Evolutionary conservation across 2,888 invertebrate species (phyloP).

Genomic region (Aricia artaxerxes): DNA sequence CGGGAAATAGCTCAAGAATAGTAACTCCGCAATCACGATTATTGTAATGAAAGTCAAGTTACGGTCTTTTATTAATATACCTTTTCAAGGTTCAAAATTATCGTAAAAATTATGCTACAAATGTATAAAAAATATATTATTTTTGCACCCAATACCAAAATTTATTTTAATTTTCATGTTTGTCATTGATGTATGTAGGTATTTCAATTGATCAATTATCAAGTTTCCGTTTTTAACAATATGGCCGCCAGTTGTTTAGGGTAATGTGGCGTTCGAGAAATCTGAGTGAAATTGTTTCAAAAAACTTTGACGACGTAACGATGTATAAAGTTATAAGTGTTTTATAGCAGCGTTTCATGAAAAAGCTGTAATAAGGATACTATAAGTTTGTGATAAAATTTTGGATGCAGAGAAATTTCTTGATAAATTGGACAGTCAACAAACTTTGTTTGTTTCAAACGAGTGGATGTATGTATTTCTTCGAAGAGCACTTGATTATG

Average conservation of each 20-base stretch:
- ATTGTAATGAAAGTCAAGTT: constrained; percentile 42
- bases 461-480: constrained; percentile 71
- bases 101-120: not conserved
- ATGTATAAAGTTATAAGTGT: constrained; percentile 74
- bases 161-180: constrained; percentile 8
- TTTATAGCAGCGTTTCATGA: constrained; percentile 77
- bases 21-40: constrained; percentile 43
- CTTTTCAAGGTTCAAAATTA: not conserved
- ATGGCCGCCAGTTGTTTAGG: constrained; percentile 81
- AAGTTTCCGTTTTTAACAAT: constrained; percentile 74
- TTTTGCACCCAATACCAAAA: not conserved
- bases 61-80: constrained; percentile 38
- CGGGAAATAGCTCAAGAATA: constrained; percentile 30
- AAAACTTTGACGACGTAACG: constrained; percentile 73
- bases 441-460: constrained; percentile 80
- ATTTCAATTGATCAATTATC: constrained; percentile 51
- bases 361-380: constrained; percentile 64
- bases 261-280: constrained; percentile 80
- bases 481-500: constrained; percentile 70
- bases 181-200: constrained; percentile 41
- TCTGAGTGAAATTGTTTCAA: constrained; percentile 76
- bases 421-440: constrained; percentile 80
- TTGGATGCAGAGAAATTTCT: constrained; percentile 68
- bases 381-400: constrained; percentile 69
- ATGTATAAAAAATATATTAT: not conserved